phyloP scores from a whole-genome alignment of 1,140 invertebrate genomes.

The Ostrea denselamellosa region DNA sequence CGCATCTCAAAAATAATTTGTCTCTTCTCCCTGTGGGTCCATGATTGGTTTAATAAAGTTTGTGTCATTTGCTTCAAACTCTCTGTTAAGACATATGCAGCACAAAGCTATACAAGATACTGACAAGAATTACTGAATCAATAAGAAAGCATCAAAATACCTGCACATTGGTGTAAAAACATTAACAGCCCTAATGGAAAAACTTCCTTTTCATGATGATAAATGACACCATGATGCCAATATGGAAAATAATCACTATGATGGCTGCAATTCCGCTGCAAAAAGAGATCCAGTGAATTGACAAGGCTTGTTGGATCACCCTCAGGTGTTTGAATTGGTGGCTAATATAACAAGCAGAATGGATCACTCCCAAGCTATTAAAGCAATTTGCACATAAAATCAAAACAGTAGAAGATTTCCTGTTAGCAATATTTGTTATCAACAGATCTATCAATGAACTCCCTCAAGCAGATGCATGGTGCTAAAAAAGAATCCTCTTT shows the following conservation, averaged over 20 bases:
- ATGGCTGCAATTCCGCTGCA: constrained; percentile 1
- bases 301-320: background rate
- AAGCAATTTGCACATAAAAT: constrained; percentile 3
- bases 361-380: constrained; percentile 14
- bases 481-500: background rate
- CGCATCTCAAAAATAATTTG: too few species aligned
- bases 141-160: background rate
- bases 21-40: too few species aligned
- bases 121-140: background rate
- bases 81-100: too few species aligned
- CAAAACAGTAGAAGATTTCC: constrained; percentile 23
- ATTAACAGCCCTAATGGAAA: background rate
- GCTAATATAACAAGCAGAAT: background rate
- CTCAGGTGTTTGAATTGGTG: background rate
- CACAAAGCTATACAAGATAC: too few species aligned
- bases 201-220: background rate
- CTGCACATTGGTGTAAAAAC: background rate
- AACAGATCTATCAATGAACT: background rate
- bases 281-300: background rate
- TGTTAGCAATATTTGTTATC: constrained; percentile 26
- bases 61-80: too few species aligned
- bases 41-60: too few species aligned
- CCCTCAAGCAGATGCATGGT: constrained; percentile 19
- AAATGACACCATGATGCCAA: background rate
- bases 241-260: background rate